Base-by-base conservation (phyloP, 2,113 vertebrate genomes). In the Tenebrosternarchus preto region DNA sequence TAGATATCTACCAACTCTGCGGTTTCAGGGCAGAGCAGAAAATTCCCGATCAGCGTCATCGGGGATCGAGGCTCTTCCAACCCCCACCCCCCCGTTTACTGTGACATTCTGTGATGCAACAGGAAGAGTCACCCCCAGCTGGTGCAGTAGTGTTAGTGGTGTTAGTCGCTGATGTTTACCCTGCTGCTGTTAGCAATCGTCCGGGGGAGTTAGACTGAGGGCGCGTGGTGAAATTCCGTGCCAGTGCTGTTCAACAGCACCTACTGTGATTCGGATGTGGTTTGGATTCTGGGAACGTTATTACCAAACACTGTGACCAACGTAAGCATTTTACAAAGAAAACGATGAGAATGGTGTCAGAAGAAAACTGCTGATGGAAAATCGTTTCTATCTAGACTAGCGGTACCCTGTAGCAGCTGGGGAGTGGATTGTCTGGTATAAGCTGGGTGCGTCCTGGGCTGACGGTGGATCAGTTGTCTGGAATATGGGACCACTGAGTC, bases 101-200 rank as follows among this genome's bases (percentile, higher is more conserved):
- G 78, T 25, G 7, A 76, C 53, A n/a, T 16, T 64, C 36, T 53
- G 50, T 31, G n/a, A 73, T 68, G 78, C 39, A 43, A 46, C 9
- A 22, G 63, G 50, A 78, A 73, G 69, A 43, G 82, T 77, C 64
- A 57, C 43, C 55, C 17, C 72, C 15, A n/a, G n/a, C 55, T 66
- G 72, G 56, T 33, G 25, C 31, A 33, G 72, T 76, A 63, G 33
- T 2, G 1, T 78, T 33, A 31, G 53, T 24, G 70, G 20, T n/a
- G n/a, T n/a, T n/a, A n/a, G 19, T 33, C 24, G 27, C 50, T 64
- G 33, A 61, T 63, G 43, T 73, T 46, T 82, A 71, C 50, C 36
- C 19, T n/a, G 4, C 0, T 27, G 29, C 60, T 82, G 33, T 73
- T 73, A 67, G 60, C 31, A 2, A 75, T 80, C n/a, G n/a, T n/a